Base-by-base conservation (phyloP, 2,113 vertebrate genomes). In the Carassius auratus region DNA sequence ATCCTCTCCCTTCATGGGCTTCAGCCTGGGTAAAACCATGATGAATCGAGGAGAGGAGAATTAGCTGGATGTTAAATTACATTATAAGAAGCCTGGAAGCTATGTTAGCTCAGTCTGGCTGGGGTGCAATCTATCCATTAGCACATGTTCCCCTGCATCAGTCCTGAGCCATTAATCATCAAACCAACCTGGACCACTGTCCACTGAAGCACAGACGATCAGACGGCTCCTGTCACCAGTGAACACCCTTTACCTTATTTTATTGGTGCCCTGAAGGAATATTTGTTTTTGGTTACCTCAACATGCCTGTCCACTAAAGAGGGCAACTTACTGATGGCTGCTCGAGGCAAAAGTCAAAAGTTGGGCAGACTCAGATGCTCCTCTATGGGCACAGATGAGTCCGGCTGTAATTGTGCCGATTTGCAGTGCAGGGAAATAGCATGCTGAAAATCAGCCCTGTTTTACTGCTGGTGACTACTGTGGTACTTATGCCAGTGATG, bases 111-210 rank as follows among this genome's bases (percentile, higher is more conserved):
- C 81, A 33, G 83, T n/a, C 68, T 76, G 76, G 38, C 80, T 82
- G 50, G 78, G 50, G 59, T 69, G 45, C 52, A 86, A 90, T 87
- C 81, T 81, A 75, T 93, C 90, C 90, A 92, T 92, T 89, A 91
- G 86, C 78, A 86, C 48, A n/a, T 84, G 81, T 90, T 89, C 89
- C 87, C 87, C 88, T 86, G 26, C 15, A 90, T 91, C 89, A 85
- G 68, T 88, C 90, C 83, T 62, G 59, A 87, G 80, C 87, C 89
- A 89, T 91, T 92, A 84, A 91, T 92, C 89, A 91, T 84, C 87
- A 61, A 83, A 88, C 81, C 77, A 62, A 55, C 78, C 64, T 4
- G 73, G 38, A 48, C 61, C 5, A 9, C 48, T 59, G 86, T 81
- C 84, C 7, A 15, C 61, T 71, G 64, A 69, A 52, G 55, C n/a